Base-by-base conservation (phyloP, 2,888 invertebrate genomes). In the Diabrotica balteata region DNA sequence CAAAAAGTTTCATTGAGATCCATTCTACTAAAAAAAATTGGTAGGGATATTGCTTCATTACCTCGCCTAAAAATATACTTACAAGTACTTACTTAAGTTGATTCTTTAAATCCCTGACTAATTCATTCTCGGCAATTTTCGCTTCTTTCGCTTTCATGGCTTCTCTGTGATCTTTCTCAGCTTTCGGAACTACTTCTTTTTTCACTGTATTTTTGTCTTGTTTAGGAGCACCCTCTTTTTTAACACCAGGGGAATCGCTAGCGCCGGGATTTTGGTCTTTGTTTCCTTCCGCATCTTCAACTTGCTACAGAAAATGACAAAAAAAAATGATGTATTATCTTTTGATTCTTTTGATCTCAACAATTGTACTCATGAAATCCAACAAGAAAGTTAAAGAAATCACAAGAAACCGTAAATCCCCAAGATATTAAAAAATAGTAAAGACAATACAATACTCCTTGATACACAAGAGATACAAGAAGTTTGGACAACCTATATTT, bases 21-120 rank as follows among this genome's bases (percentile, higher is more conserved):
- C 17, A 17, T 17, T 17, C 17, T 17, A 17, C 17, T 17, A 2
- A 1, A 17, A 17, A 17, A 17, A 17, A 1, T 17, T 17, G 2
- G 17, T 17, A 17, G 17, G 17, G 2, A 1, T 17, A 17, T 17
- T 17, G 17, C 17, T 17, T 17, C 17, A 17, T 17, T 17, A 2
- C 17, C 17, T 17, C 17, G 17, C 17, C 17, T 17, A 17, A 17
- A 17, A 17, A 17, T 17, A 17, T 17, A 17, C 17, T 32, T 32
- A 4, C 5, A 32, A 32, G 32, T 32, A 32, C 90, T 85, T 86
- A 96, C 96, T 97, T 97, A 60, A 97, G 87, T 84, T 97, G 97
- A 63, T 92, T 92, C 82, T 94, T 94, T 71, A 97, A 88, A 81
- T 97, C 97, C 79, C 94, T 88, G 74, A 95, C 91, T 73, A 92